Percentiles rank a stretch among this genome's conserved stretches.
These are phyloP conservation scores for Epinotia bilunana DNA, from an alignment of 2,888 invertebrate species.

Conservation along the genomic window DNA sequence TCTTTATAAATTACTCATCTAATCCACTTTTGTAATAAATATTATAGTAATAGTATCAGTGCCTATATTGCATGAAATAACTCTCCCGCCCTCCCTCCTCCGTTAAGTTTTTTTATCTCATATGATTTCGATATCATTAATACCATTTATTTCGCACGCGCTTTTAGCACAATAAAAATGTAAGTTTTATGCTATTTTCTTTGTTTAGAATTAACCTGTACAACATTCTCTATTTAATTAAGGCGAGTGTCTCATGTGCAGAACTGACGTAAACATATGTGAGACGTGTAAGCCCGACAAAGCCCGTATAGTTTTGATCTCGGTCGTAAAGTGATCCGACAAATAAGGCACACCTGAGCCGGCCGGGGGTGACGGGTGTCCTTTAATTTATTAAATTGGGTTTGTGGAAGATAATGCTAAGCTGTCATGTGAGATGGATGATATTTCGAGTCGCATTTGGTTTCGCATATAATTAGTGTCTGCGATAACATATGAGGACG, in stretches of 20 bases:
- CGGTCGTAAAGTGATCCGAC: slow-evolving; percentile 35
- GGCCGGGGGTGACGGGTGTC: slow-evolving; percentile 27
- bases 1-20: not conserved
- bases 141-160: not conserved
- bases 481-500: not conserved
- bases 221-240: not conserved
- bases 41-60: not conserved
- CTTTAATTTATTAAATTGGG: slow-evolving; percentile 44
- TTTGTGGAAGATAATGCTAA: slow-evolving; percentile 27
- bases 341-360: slow-evolving; percentile 41
- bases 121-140: not conserved
- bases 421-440: slow-evolving; percentile 40
- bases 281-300: slow-evolving; percentile 21
- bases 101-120: too few species aligned
- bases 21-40: not conserved
- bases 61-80: too few species aligned
- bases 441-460: slow-evolving; percentile 30
- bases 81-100: too few species aligned
- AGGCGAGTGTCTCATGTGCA: slow-evolving; percentile 10
- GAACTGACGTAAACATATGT: slow-evolving; percentile 7
- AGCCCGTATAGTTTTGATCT: slow-evolving; percentile 37
- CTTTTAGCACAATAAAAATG: not conserved
- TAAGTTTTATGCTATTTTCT: not conserved
- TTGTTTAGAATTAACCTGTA: not conserved
- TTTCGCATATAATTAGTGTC: slow-evolving; percentile 17